Base-by-base conservation (phyloP, 2,113 vertebrate species). In the Conger conger region DNA sequence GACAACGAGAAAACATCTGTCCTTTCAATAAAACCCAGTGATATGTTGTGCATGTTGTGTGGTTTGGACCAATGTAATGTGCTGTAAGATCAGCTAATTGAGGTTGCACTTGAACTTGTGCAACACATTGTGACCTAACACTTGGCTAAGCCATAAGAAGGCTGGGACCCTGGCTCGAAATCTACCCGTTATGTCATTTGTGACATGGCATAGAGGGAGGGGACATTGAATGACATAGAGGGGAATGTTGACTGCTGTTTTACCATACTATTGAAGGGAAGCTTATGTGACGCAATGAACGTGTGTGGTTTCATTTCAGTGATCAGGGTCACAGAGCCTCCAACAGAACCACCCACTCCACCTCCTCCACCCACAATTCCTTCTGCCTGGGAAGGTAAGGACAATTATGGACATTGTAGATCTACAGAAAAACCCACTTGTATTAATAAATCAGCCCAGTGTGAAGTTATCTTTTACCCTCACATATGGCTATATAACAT, bases 331-430 rank as follows among this genome's bases (percentile, higher is more conserved):
- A 99, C 98, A 17, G 96, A 96, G 83, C 90, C 95, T 38, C 97
- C 98, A 35, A 99, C 98, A 0, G 91, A 91, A 40, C 97, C 97
- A 1, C 98, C 98, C 42, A 93, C 97, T 0, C 97, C 97, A 83
- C 97, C 98, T 80, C 92, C 97, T 6, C 97, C 97, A 84, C 96
- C 94, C 17, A 97, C 97, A 8, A 97, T 99, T 50, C 98, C 98
- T 60, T 95, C 95, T 73, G 96, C 98, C 30, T 92, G 97, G 0
- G 98, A 99, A 63, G 97, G 98, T 99, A 94, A 94, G 95, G 89
- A 82, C 17, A 20, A 13, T 13, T 63, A 63, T 27, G 3, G 57
- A 27, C 4, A 20, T 63, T 63, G 6, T 27, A 63, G 20, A 63
- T 63, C 57, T 27, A 63, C 23, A 27, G 57, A 63, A 63, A 27